Percentiles rank a stretch among this genome's conserved stretches.
Evolutionary conservation across 2,113 vertebrate species (phyloP).

Genomic region (Egretta garzetta): DNA sequence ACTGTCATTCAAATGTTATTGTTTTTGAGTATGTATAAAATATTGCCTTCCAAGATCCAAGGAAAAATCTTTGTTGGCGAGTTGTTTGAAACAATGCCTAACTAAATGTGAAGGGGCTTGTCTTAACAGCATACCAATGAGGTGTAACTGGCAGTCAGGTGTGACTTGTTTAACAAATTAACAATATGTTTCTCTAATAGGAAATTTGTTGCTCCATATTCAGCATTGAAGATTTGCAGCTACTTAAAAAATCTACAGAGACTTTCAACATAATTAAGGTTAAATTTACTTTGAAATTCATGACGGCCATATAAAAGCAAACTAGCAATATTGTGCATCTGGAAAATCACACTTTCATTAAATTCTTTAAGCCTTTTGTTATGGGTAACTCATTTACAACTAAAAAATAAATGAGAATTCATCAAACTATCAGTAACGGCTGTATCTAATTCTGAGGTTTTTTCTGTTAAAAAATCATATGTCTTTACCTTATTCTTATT

Average conservation of each 20-base stretch:
- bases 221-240: conserved; percentile 14
- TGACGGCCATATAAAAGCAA: conserved; percentile 42
- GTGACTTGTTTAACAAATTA: conserved; percentile 70
- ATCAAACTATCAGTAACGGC: background rate
- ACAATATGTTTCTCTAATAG: conserved; percentile 61
- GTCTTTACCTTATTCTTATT: background rate
- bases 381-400: background rate
- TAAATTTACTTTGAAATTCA: conserved; percentile 65
- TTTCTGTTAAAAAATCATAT: background rate
- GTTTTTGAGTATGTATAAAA: conserved; percentile 19
- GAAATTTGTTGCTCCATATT: conserved; percentile 46
- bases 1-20: conserved; percentile 55
- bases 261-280: conserved; percentile 49
- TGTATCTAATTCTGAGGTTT: background rate
- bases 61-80: conserved; percentile 38
- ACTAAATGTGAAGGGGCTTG: conserved; percentile 48
- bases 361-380: conserved; percentile 24
- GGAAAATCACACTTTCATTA: conserved; percentile 34
- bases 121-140: conserved; percentile 60
- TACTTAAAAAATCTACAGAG: conserved; percentile 50
- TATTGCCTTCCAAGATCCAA: conserved; percentile 31
- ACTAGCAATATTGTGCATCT: background rate
- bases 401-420: conserved; percentile 14
- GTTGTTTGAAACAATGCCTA: conserved; percentile 51
- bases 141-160: conserved; percentile 41